Percentiles rank a stretch among this genome's conserved stretches.
Evolutionary conservation across 92 coral and sea anemone genomes (phyloP).

Genomic region (Palythoa grandiflora): DNA sequence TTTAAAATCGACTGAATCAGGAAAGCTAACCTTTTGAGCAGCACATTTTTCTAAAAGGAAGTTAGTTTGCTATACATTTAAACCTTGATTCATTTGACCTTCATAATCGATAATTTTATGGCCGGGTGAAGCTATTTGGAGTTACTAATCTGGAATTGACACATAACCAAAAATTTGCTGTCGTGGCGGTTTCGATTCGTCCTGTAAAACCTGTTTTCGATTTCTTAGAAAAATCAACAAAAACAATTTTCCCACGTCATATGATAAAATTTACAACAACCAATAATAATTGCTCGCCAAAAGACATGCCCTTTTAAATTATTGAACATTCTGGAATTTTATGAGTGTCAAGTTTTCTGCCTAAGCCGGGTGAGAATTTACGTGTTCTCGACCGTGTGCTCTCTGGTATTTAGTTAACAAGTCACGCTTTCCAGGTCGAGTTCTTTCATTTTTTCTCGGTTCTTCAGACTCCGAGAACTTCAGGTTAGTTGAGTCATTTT

Average conservation of each 20-base stretch:
- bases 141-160: no score
- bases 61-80: not conserved
- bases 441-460: conserved; percentile 22
- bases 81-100: not conserved
- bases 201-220: conserved; percentile 34
- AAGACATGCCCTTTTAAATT: not conserved
- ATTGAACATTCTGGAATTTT: not conserved
- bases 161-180: not conserved
- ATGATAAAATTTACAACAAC: not conserved
- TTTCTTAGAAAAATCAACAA: conserved; percentile 15
- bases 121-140: no score
- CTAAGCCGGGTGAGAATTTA: not conserved
- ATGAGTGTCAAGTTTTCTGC: not conserved
- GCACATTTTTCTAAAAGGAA: no score
- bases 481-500: conserved; percentile 5
- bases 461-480: not conserved
- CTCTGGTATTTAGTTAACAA: not conserved
- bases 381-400: not conserved
- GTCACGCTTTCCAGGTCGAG: conserved; percentile 6
- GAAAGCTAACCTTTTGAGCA: no score
- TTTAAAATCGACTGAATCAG: no score
- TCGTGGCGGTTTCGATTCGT: not conserved
- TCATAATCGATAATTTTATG: no score
- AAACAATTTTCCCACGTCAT: not conserved
- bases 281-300: not conserved